phyloP scores from a whole-genome alignment of 2,797 vertebrate genomes.

The Lophius americanus region DNA sequence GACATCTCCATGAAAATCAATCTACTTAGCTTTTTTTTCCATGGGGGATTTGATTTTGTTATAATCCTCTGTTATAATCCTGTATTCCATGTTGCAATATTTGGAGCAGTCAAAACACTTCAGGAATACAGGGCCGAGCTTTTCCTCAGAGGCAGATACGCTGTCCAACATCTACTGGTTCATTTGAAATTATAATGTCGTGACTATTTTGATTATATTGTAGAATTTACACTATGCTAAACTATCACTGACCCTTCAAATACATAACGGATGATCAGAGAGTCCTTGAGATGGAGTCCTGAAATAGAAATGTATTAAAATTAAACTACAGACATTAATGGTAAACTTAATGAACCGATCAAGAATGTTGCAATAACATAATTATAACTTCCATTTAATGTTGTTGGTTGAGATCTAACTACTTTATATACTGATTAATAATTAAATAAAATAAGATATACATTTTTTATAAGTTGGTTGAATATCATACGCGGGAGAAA shows the following conservation, averaged over 20 bases:
- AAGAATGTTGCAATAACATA: not conserved
- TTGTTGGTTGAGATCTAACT: not conserved
- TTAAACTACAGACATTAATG: not conserved
- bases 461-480: too few species aligned
- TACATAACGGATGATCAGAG: not conserved
- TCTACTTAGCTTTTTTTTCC: slow-evolving; percentile 66
- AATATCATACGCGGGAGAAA: too few species aligned
- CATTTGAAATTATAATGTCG: not conserved
- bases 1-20: slow-evolving; percentile 81
- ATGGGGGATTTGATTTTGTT: slow-evolving; percentile 63
- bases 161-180: not conserved
- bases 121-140: slow-evolving; percentile 9
- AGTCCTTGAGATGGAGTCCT: not conserved
- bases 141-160: slow-evolving; percentile 11
- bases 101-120: slow-evolving; percentile 33
- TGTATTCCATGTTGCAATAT: slow-evolving; percentile 45
- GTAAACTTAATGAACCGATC: not conserved
- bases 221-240: not conserved
- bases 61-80: slow-evolving; percentile 72
- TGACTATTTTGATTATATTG: not conserved
- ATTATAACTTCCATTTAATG: not conserved
- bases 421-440: not conserved
- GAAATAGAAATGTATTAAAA: not conserved
- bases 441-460: too few species aligned
- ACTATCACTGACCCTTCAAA: slow-evolving; percentile 1